Percentiles rank a stretch among this genome's conserved stretches.
Conservation (phyloP, 2,797 vertebrate genomes). For the Phataginus tetradactyla region DNA sequence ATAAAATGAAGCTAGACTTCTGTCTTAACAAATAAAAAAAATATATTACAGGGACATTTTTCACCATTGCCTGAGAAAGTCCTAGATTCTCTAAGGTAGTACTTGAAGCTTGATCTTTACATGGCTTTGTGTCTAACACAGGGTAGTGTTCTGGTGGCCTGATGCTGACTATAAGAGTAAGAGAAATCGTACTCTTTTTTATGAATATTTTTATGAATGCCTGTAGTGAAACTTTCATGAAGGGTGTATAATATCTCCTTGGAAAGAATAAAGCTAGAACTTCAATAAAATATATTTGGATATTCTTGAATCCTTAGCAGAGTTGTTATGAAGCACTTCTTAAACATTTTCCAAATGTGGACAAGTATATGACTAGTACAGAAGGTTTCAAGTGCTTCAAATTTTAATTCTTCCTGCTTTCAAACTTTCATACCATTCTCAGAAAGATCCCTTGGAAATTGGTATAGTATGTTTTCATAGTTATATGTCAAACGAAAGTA, state of each 20-base stretch:
- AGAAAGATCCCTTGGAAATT: slow-evolving; percentile 43
- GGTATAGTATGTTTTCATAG: slow-evolving; percentile 44
- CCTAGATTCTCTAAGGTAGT: background rate
- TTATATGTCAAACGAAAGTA: background rate
- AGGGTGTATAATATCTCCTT: background rate
- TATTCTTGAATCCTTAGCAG: background rate
- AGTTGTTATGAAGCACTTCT: background rate
- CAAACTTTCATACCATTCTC: slow-evolving; percentile 61
- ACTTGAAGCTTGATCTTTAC: background rate
- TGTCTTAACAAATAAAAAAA: background rate
- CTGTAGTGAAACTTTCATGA: background rate
- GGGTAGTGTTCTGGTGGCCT: background rate
- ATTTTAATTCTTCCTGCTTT: slow-evolving; percentile 1
- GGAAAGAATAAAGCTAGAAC: background rate
- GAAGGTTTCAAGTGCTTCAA: slow-evolving; percentile 15
- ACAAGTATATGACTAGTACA: slow-evolving; percentile 27
- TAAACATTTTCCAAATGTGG: background rate
- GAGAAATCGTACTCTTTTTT: background rate
- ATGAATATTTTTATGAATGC: background rate
- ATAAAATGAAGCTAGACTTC: background rate
- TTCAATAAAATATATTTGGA: background rate
- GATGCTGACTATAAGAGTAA: background rate
- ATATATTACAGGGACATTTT: background rate
- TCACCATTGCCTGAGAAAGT: background rate
- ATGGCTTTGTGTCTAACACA: background rate